Evolutionary conservation across 2,888 invertebrate species (phyloP), one percentile per base, ranked within the genome.

Genomic region (Brachycybe producta): DNA sequence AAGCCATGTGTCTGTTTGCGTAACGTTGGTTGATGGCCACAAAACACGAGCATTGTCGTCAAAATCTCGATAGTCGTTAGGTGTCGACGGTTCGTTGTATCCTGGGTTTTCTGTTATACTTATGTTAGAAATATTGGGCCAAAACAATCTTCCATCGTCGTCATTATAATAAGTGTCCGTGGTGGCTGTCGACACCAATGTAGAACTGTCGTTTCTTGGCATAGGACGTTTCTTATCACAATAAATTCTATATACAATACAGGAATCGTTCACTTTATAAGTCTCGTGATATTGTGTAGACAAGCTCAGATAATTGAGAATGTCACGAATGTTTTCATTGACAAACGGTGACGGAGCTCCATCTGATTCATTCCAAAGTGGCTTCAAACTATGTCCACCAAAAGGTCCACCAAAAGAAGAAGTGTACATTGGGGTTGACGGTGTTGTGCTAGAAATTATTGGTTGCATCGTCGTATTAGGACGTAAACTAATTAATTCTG

Each of bases 401-500:
- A 44, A 11, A 13, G 1, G 3, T 32, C 3, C 17, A 7, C 17
- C n/a, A 19, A 36, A 5, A 8, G 44, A 11, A 19, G 21, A 19
- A n/a, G 23, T 46, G 27, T 26, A 24, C 32, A 35, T 13, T 13
- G 26, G 3, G n/a, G 46, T n/a, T n/a, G 36, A 23, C 24, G 32
- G 24, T 8, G 26, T 47, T 5, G 55, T 54, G 23, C 57, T 57
- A 51, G 56, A 58, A 55, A 36, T 43, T 53, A 52, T 28, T 17
- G 50, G 42, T 23, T 54, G 54, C 8, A 44, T 48, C 7, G 61
- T 60, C 7, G 60, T 57, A 45, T 72, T 67, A 55, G 76, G 67
- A 62, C 78, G 73, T 54, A 81, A 63, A 53, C 65, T 61, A 60
- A 73, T 65, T 34, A 78, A 64, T 57, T 79, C 71, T 57, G 65